Evolutionary conservation across 2,797 vertebrate species (phyloP), one percentile per base, ranked within the genome.

Genomic region (Chaunax sp.): DNA sequence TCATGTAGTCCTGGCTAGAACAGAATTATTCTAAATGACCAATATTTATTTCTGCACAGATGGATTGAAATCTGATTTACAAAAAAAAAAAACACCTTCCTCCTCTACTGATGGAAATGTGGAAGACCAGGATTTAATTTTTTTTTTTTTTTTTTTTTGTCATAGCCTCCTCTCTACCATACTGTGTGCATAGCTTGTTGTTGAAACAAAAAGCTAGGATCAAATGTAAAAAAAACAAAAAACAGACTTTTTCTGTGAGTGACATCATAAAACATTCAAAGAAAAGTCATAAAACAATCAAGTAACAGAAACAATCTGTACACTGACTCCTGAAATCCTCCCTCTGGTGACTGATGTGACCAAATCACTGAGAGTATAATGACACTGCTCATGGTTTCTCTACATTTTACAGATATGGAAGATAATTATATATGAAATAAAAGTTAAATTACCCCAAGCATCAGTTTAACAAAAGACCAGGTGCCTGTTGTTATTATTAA

Each of bases 81-180:
- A 2, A 2, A 35, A 35, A 35, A 15, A 2, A 2, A 35, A 35
- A 35, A 15, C 37, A 1, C 20, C 18, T 30, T 46, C 61, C 40
- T 67, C 51, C 70, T 70, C 52, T 38, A 15, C 20, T 20, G 35
- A 25, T n/a, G 51, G 5, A 38, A 14, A 0, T 19, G 52, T 60
- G 88, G 88, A 90, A 90, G 86, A 88, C 88, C 0, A 13, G 19
- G 73, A 78, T 81, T 72, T 37, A 0, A 1, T 5, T 28, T 55
- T 20, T 35, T 50, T 63, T 30, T 30, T 30, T 9, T 30, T 10
- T 0, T 18, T 43, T n/a, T 2, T 43, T 9, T 38, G 4, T 20
- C 15, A 3, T 25, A 13, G 25, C 1, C 44, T 49, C 16, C 13
- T 65, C 19, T 18, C 5, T 19, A 22, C 15, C 46, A 4, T 13